phyloP scores from a whole-genome alignment of 2,113 vertebrate genomes.

The Chaenogobius annularis region DNA sequence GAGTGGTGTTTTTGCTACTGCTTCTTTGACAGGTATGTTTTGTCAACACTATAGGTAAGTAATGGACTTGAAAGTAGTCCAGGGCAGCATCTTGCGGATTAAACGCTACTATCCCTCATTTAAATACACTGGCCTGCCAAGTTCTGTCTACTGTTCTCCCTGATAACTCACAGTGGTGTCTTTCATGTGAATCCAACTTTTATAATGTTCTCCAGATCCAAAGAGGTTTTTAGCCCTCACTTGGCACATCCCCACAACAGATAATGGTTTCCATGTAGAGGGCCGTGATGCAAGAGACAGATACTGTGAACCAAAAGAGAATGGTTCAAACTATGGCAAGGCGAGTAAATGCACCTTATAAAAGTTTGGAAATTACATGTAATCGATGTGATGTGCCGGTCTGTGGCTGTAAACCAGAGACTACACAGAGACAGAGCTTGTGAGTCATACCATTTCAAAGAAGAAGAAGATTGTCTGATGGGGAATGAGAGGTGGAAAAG shows the following conservation, averaged over 20 bases:
- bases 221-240: constrained; percentile 43
- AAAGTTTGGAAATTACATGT: constrained; percentile 75
- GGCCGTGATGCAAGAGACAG: constrained; percentile 42
- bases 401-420: constrained; percentile 66
- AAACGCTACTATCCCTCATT: constrained; percentile 24
- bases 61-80: neutral
- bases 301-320: constrained; percentile 59
- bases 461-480: constrained; percentile 43
- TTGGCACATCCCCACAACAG: constrained; percentile 57
- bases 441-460: constrained; percentile 71
- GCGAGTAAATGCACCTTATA: constrained; percentile 73
- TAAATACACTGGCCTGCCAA: neutral
- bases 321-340: constrained; percentile 53
- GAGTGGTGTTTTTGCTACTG: neutral
- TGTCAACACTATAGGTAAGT: neutral
- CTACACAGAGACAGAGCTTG: constrained; percentile 70
- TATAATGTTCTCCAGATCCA: constrained; percentile 52
- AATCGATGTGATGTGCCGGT: constrained; percentile 70
- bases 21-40: neutral
- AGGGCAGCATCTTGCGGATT: neutral
- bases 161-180: constrained; percentile 17
- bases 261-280: constrained; percentile 76
- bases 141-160: neutral
- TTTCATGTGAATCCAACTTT: constrained; percentile 45
- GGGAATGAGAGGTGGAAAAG: constrained; percentile 40